Evolutionary conservation across 2,797 vertebrate genomes (phyloP), one percentile per base, ranked within the genome.

Genomic region (Fistularia tabacaria): DNA sequence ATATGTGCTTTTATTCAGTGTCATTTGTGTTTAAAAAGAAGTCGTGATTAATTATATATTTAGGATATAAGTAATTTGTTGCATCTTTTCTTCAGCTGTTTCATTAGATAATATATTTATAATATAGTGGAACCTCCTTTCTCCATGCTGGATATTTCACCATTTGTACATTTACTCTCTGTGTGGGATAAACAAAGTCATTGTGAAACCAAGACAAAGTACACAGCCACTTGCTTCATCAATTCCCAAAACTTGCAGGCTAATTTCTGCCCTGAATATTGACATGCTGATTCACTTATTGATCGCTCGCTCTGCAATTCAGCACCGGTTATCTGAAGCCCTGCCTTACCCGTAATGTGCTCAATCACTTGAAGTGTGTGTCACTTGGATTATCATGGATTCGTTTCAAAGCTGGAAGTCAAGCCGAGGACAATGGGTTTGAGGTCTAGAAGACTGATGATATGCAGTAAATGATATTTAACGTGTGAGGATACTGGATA

Each of bases 231-330:
- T 79, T 49, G 9, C 65, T 50, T 64, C 69, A 73, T 76, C 73
- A 79, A 78, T 87, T 86, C 83, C 84, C 80, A 62, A 83, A 88
- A 82, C 0, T 59, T 6, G 0, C n/a, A 9, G 66, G 14, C 49
- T 47, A 6, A 40, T 4, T 37, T 58, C 9, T 57, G 11, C 10
- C 36, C 8, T 43, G 14, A n/a, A 53, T 57, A 59, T 57, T 66
- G 45, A 70, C 69, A 59, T 3, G 1, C n/a, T 69, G 46, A 55
- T 57, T 51, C 1, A 58, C 1, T 1, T 54, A 73, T 66, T 64
- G 72, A 83, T 66, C 44, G 36, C 7, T 3, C 49, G 5, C 36
- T 25, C 25, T 25, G 25, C 25, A 25, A 25, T 25, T 25, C 25
- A 25, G 25, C 5, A 5, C 25, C 5, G 25, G 25, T 25, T 45